Evolutionary conservation across 2,113 vertebrate species (phyloP), one percentile per base, ranked within the genome.

Genomic region (Scolopax mira): DNA sequence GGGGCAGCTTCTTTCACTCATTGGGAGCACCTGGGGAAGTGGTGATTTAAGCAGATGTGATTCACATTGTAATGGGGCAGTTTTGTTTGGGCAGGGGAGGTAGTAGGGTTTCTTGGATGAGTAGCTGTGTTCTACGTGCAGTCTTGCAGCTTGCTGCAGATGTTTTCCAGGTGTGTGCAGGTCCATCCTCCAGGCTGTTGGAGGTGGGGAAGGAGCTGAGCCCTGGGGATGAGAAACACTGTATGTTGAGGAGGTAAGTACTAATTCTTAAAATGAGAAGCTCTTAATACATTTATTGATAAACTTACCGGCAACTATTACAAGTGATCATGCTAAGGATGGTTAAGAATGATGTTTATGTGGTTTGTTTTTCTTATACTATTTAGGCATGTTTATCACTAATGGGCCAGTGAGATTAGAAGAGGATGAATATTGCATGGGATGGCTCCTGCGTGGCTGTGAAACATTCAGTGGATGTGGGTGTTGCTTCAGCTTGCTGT

Each of bases 11-110:
- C 3, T 41, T 49, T 39, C 28, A 5, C 33, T 44, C 44, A 18
- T 2, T 33, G 57, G 25, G 55, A 44, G 28, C 46, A 83, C 22
- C 21, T 61, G 57, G 44, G 30, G 33, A 58, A 46, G 49, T 6
- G 39, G 21, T 49, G 49, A 49, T 87, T 64, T 74, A 60, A 65
- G 57, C 11, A 8, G 18, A n/a, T 12, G 17, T 46, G 52, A 8
- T 33, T 39, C 3, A 21, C 5, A 18, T 44, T 51, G 21, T 5
- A 35, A 52, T 6, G 21, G 12, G 24, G 17, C 15, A 25, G 35
- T 31, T 4, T n/a, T 33, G 13, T 7, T 1, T 24, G 21, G 27
- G 7, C 1, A 21, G 23, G 7, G 9, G 1, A 25, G 54, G 2
- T 28, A 12, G 33, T 0, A 10, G 37, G 17, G 1, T 8, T 10